Conservation (phyloP, 64 coral and sea anemone species). For the Catalaphyllia jardinei region DNA sequence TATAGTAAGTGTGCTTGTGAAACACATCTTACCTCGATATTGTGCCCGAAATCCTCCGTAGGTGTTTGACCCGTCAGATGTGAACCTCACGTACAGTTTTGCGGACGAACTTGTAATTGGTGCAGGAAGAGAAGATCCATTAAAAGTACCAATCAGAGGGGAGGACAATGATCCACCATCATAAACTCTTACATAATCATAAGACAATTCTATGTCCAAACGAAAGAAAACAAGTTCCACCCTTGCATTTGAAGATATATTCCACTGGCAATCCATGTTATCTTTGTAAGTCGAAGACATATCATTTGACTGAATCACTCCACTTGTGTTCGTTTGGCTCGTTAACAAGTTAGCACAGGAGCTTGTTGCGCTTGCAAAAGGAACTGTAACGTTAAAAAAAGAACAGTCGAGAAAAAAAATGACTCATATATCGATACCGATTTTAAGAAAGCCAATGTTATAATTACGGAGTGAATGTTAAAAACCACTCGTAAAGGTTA, state of each 20-base stretch:
- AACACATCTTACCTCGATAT: no score
- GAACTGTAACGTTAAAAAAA: background rate
- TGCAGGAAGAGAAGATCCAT: no score
- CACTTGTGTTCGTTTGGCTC: background rate
- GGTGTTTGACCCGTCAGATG: background rate
- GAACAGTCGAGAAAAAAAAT: no score
- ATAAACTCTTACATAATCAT: constrained; percentile 1
- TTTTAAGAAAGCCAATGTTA: no score
- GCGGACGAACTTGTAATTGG: no score
- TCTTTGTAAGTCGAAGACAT: background rate
- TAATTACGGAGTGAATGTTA: no score
- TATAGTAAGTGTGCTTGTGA: no score
- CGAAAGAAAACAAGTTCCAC: no score
- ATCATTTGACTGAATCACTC: background rate
- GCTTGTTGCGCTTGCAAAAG: background rate
- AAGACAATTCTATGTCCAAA: background rate
- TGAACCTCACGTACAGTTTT: background rate
- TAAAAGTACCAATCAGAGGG: background rate
- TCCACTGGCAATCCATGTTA: background rate
- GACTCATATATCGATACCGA: no score
- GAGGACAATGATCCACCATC: background rate
- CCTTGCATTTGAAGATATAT: background rate
- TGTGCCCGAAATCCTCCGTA: background rate
- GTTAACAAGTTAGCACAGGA: background rate
- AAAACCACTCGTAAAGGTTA: no score